Evolutionary conservation across 2,113 vertebrate genomes (phyloP), one percentile per base, ranked within the genome.

Genomic region (Hypanus sabinus): DNA sequence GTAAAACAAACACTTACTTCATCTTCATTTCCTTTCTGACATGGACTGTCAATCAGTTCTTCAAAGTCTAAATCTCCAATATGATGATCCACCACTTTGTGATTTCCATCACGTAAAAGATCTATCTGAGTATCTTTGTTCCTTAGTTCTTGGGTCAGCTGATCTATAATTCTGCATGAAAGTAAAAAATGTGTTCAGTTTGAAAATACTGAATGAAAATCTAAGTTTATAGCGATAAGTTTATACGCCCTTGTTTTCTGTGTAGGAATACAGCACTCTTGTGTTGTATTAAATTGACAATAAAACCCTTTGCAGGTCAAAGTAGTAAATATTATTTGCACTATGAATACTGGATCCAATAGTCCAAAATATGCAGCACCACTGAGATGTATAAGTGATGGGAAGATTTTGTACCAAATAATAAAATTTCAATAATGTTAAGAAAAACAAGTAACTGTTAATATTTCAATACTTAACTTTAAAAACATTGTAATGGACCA

Each of bases 61-160:
- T 95, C 96, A 94, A 97, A 94, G 95, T 97, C 96, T 33, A 97
- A 95, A 93, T 96, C 95, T 75, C 94, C 94, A 2, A 96, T 95
- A 90, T 75, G 94, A 46, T 94, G 95, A 73, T 95, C 94, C 94
- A 97, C 96, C 0, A 94, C 95, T 0, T 57, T 94, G 85, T 93
- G 33, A 55, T 96, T 98, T 95, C 98, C 97, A 0, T 95, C 96
- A 0, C 96, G 97, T 90, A 98, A 96, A 75, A 96, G 97, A 10
- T 96, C 95, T 91, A 98, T 96, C 0, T 96, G 75, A 27, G 87
- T 96, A 94, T 98, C 97, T 94, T 97, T 98, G 94, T 96, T 94
- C 20, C 79, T 94, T 93, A 98, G 97, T n/a, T 97, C 97, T 94
- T 95, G 95, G 0, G 94, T 96, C 96, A 98, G 94, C 94, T 98